Base-by-base conservation (phyloP, 2,797 vertebrate genomes). In the Agapornis canus region DNA sequence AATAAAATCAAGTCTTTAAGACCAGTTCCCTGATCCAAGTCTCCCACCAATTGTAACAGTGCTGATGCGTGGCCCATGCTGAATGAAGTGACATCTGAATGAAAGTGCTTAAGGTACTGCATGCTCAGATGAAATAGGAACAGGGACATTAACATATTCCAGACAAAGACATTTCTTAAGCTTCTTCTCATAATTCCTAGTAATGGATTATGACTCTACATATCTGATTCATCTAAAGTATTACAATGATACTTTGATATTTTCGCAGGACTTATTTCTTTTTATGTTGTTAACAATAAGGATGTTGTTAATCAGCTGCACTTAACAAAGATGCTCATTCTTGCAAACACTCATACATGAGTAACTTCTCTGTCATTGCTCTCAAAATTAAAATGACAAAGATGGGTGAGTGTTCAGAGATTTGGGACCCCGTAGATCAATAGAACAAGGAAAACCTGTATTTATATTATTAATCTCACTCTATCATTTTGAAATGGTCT, bases 341-440 rank as follows among this genome's bases (percentile, higher is more conserved):
- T 79, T 72, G 45, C 25, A 47, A 90, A 52, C 57, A 61, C 8
- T 64, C 52, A 54, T 27, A 48, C 31, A 25, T 18, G 35, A 82
- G 47, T 27, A 92, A 84, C 14, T 69, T 86, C 52, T 86, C 76
- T 73, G 59, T 89, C 51, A 59, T 40, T 84, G 51, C 10, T 72
- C 42, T 89, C 5, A 43, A 66, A 59, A 73, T 31, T 65, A 64
- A 77, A 93, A 89, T 66, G 56, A 76, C n/a, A 76, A 70, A 82
- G 45, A 85, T 5, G 39, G 27, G 60, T 1, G 1, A 95, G 12
- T 13, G 26, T 60, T 89, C 64, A 76, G 79, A 94, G 68, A 93
- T 87, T 87, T 91, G 78, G 48, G 79, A 80, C 37, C 35, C 12
- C 82, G 89, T 82, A 89, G 77, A 96, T 92, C 92, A 91, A 87